Evolutionary conservation across 2,888 invertebrate species (phyloP), one percentile per base, ranked within the genome.

Genomic region (Cryptosula pallasiana): DNA sequence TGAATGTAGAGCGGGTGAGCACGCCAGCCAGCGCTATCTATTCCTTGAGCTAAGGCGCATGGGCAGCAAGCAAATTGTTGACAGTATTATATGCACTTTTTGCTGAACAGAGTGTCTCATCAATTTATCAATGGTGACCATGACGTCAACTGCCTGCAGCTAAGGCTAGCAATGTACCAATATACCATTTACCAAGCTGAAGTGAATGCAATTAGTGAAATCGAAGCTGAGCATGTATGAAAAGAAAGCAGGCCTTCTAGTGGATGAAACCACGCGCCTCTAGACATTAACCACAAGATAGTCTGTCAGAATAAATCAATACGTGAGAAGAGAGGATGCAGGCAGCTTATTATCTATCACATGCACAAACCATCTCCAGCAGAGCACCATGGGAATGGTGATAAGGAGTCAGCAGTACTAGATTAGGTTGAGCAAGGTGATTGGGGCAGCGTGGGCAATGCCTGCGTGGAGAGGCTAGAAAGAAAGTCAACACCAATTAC

Each of bases 261-360:
- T 45, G 20, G 45, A 45, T 45, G 45, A 45, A 45, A 45, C 45
- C 45, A 45, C 45, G 45, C 20, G 45, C 45, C 45, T 45, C 45
- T 45, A 20, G 45, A 5, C 45, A 45, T 20, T 45, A 45, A 45
- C 45, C 45, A 45, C 20, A 20, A 20, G 9, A 45, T 5, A n/a
- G n/a, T n/a, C n/a, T n/a, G n/a, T n/a, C n/a, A 45, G 45, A 45
- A 45, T 45, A 45, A 45, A 45, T 45, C 45, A 45, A 45, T 45
- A 45, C 5, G 5, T 45, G 45, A 5, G 20, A 45, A 45, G 45
- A 45, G 45, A 45, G 45, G 45, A 45, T 45, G 45, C 45, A 5
- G 45, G 20, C 45, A 45, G 45, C 45, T 5, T 45, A 45, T 45
- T 45, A 45, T 45, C 45, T 45, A 45, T 45, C 45, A 13, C 45